Conservation (phyloP, 2,113 vertebrate genomes). For the Dipodomys stephensi region DNA sequence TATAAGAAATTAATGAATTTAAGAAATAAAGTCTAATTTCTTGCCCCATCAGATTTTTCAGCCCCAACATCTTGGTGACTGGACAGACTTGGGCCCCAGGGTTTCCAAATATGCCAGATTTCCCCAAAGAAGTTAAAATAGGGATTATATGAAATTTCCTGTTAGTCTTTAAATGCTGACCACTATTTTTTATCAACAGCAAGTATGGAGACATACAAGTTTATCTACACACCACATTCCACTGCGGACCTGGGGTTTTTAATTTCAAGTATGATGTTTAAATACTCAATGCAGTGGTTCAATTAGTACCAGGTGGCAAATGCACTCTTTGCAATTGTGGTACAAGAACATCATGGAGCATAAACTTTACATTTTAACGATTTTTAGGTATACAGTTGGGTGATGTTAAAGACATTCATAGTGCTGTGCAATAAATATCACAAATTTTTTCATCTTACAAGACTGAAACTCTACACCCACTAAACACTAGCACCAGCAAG, state of each 20-base stretch:
- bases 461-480: not conserved
- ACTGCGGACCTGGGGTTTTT: not conserved
- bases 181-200: not conserved
- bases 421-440: not conserved
- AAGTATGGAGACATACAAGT: not conserved
- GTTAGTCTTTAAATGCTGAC: not conserved
- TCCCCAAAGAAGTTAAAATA: not conserved
- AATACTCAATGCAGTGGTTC: not conserved
- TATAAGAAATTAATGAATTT: not conserved
- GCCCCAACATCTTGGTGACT: not conserved
- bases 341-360: not conserved
- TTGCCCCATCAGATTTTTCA: not conserved
- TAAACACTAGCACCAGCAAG: not conserved
- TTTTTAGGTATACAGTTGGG: not conserved
- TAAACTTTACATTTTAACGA: not conserved
- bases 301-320: not conserved
- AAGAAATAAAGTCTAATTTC: not conserved
- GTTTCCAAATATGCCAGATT: not conserved
- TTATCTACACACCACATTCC: not conserved
- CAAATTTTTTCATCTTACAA: conserved; percentile 5
- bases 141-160: not conserved
- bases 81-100: not conserved
- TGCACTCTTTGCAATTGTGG: not conserved
- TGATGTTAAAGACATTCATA: not conserved
- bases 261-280: not conserved